Evolutionary conservation across 2,113 vertebrate genomes (phyloP).

Genomic region (Caranx ignobilis): DNA sequence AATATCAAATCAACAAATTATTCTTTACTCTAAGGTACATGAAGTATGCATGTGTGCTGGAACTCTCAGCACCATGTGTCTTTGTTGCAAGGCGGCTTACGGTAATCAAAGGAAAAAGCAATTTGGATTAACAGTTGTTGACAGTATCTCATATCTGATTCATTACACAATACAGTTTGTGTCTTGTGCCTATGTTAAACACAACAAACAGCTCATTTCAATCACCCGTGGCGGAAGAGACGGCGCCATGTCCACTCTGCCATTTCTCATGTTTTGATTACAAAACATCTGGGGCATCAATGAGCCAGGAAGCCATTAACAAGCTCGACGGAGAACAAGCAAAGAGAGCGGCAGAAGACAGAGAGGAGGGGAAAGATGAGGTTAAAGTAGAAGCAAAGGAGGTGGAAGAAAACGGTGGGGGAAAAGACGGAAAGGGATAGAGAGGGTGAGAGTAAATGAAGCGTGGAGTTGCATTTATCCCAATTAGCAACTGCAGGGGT

Average conservation of each 20-base stretch:
- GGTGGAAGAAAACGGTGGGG: slow-evolving; percentile 29
- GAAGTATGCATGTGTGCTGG: slow-evolving; percentile 33
- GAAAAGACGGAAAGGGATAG: slow-evolving; percentile 51
- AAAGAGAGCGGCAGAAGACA: slow-evolving; percentile 53
- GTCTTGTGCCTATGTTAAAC: slow-evolving; percentile 36
- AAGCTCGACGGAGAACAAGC: slow-evolving; percentile 52
- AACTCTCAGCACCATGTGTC: slow-evolving; percentile 10
- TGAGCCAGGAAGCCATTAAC: slow-evolving; percentile 81
- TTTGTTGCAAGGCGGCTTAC: slow-evolving; percentile 25
- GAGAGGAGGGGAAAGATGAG: slow-evolving; percentile 23
- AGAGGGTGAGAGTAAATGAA: slow-evolving; percentile 78
- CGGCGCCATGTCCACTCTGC: slow-evolving; percentile 65
- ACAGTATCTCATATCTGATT: slow-evolving; percentile 43
- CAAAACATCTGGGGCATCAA: slow-evolving; percentile 80
- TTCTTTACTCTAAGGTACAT: slow-evolving; percentile 49
- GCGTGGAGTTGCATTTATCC: slow-evolving; percentile 83
- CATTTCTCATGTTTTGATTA: slow-evolving; percentile 76
- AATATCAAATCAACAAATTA: slow-evolving; percentile 70
- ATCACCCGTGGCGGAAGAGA: slow-evolving; percentile 48
- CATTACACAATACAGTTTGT: slow-evolving; percentile 27
- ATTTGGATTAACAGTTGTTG: slow-evolving; percentile 42
- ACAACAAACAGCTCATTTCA: slow-evolving; percentile 53
- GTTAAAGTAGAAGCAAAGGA: slow-evolving; percentile 39
- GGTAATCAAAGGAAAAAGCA: slow-evolving; percentile 49
- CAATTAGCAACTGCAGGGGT: slow-evolving; percentile 84